Percentiles rank a stretch among this genome's conserved stretches.
Evolutionary conservation across 2,888 invertebrate genomes (phyloP).

Genomic region (Carpatolechia fugitivella): DNA sequence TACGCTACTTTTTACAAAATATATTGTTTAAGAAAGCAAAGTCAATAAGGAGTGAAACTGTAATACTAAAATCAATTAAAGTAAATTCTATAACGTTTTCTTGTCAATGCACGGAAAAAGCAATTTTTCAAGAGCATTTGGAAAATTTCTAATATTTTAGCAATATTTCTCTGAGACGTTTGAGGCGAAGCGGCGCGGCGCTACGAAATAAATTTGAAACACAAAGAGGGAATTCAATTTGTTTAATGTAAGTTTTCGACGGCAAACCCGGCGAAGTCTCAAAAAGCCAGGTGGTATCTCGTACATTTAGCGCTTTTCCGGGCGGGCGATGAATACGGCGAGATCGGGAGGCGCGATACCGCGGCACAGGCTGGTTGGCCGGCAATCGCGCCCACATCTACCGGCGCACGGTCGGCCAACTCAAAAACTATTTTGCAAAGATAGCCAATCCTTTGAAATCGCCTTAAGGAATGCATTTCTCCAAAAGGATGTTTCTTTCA

Average conservation of each 20-base stretch:
- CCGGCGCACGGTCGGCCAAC: constrained; percentile 20
- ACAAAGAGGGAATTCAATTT: constrained; percentile 64
- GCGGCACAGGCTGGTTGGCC: constrained; percentile 34
- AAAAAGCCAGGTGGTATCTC: constrained; percentile 64
- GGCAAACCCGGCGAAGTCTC: constrained; percentile 46
- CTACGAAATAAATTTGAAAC: constrained; percentile 43
- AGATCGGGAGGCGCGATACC: constrained; percentile 69
- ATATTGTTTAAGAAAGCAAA: not conserved
- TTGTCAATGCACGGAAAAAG: not conserved
- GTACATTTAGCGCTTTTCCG: constrained; percentile 64
- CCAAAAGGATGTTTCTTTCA: not conserved
- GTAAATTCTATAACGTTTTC: not conserved
- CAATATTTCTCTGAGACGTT: constrained; percentile 22
- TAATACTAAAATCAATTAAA: not conserved
- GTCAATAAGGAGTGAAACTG: not conserved
- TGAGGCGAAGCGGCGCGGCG: constrained; percentile 22
- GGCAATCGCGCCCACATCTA: constrained; percentile 45
- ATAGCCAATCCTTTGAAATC: constrained; percentile 7
- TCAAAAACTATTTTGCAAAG: constrained; percentile 11
- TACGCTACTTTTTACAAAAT: not conserved
- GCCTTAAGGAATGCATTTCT: constrained; percentile 5
- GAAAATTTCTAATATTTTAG: constrained; percentile 12
- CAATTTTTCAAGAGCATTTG: constrained; percentile 2
- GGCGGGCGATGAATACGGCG: constrained; percentile 64
- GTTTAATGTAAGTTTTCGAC: constrained; percentile 68